Evolutionary conservation across 2,113 vertebrate genomes (phyloP), one percentile per base, ranked within the genome.

Genomic region (Calidris pygmaea): DNA sequence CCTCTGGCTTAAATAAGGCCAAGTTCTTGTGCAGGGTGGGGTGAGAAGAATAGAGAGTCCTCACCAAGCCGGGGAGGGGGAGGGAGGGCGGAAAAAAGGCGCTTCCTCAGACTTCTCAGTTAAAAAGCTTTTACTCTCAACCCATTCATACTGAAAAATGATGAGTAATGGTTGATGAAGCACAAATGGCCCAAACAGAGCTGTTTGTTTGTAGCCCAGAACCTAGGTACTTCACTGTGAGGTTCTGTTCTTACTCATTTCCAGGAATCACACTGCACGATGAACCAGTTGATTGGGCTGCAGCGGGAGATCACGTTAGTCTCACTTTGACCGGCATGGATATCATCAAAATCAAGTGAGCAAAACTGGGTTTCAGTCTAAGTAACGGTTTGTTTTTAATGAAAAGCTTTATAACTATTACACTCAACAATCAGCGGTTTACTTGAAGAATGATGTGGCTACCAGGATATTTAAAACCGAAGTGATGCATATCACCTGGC

Each of bases 341-440:
- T 98, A 99, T 99, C 98, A 99, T 99, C 98, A 99, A 99, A 98
- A 99, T 99, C 97, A 99, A 99, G 99, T 99, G 98, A 99, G 98
- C 96, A 89, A 66, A 98, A 90, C 97, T 68, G 80, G 92, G 85
- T 96, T 97, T 97, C 96, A 96, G 93, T 93, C 95, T 93, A 96
- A 97, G 90, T 91, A 94, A 94, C 94, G 52, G 87, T 96, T 97
- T 96, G 89, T 95, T 96, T 97, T 97, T 95, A 95, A 94, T 92
- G 85, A 93, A 90, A 95, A 79, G 78, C 77, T 71, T 10, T 95
- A 58, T 85, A 95, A 96, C 90, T 86, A 83, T 70, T 77, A 84
- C n/a, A 48, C 75, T 94, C 94, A 80, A 72, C 92, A 93, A 34
- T 94, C 53, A 85, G 92, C 20, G 20, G 85, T 96, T 97, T 92